Base-by-base conservation (phyloP, 2,113 vertebrate genomes). In the Rhizomys pruinosus region DNA sequence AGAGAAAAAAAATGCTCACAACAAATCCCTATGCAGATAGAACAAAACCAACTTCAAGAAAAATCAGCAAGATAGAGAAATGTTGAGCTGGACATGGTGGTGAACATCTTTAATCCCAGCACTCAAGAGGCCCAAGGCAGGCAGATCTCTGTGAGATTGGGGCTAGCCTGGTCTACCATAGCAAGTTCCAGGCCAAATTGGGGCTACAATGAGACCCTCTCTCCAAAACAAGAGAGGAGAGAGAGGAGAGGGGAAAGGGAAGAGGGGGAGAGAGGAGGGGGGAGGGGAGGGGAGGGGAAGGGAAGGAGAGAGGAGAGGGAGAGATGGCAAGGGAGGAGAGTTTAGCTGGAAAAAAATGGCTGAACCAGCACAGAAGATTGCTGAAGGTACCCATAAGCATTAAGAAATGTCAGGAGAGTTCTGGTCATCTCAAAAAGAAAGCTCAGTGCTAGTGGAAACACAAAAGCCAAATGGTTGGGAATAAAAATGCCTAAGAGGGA, bases 41-140 rank as follows among this genome's bases (percentile, higher is more conserved):
- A 84, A 22, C 64, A 93, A 96, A 42, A 39, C 47, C 47, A 96
- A 93, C 44, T 44, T 80, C 34, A 19, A 61, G 69, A 22, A 22
- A 86, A 90, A 52, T 52, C 6, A 52, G 11, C 47, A 52, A 52
- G 11, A 52, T 11, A 52, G 47, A 52, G 47, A 52, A 52, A 52
- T 52, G 11, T 6, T 52, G 47, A 52, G 47, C 47, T 52, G 47
- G 47, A 11, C 47, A 52, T 52, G 47, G 47, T 52, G 47, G 47
- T 52, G 47, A 52, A 52, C 47, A 52, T 11, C 47, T 52, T 52
- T 52, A 52, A 52, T 52, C 11, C 47, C 47, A 52, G 47, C 47
- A 52, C 47, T 52, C 47, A 52, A 11, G 47, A 52, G 47, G 47
- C 11, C 47, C 47, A 52, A 52, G 47, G 6, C 47, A 52, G 47